Percentiles rank a stretch among this genome's conserved stretches.
Conservation (phyloP, 2,888 invertebrate species). For the Arctia plantaginis region DNA sequence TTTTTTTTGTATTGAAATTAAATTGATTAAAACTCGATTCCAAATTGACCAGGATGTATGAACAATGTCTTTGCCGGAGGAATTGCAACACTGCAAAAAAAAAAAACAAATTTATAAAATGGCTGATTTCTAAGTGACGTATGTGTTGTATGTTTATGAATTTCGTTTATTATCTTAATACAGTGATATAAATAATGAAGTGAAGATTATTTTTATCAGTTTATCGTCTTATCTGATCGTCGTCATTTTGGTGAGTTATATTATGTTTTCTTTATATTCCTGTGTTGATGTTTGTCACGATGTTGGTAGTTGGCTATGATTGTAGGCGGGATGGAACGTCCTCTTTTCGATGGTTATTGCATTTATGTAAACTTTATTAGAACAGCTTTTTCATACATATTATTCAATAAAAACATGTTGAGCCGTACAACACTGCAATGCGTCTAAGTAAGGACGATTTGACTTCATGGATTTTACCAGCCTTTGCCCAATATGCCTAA, state of each 20-base stretch:
- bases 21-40: not conserved
- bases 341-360: conserved; percentile 51
- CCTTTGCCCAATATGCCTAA: not conserved
- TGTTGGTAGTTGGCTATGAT: conserved; percentile 61
- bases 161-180: conserved; percentile 61
- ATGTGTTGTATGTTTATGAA: conserved; percentile 83
- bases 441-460: conserved; percentile 16
- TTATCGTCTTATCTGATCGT: conserved; percentile 58
- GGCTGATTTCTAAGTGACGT: conserved; percentile 83
- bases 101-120: conserved; percentile 75
- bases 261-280: conserved; percentile 27
- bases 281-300: conserved; percentile 59
- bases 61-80: conserved; percentile 18
- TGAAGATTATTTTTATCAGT: conserved; percentile 62
- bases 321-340: conserved; percentile 71
- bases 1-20: not conserved
- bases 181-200: conserved; percentile 72
- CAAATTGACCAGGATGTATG: not conserved
- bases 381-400: conserved; percentile 11
- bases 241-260: conserved; percentile 67
- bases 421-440: conserved; percentile 31
- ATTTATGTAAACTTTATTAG: conserved; percentile 26
- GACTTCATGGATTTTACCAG: not conserved
- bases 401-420: conserved; percentile 1
- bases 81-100: conserved; percentile 42